Base-by-base conservation (phyloP, 2,888 invertebrate genomes). In the Flexamia atlantica region DNA sequence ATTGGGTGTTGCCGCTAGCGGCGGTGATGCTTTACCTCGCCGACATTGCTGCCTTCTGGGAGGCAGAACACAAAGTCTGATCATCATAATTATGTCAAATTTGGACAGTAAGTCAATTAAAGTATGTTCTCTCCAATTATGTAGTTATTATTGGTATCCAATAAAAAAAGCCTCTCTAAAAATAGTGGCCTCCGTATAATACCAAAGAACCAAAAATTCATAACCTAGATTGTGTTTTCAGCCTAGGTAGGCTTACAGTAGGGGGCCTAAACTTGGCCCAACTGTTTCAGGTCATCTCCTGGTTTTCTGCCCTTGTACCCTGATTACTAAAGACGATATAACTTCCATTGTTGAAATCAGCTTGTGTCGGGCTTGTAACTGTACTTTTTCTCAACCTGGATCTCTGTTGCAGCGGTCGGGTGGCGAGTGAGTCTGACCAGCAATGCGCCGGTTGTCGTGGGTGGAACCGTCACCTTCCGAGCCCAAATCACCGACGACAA, bases 361-460 rank as follows among this genome's bases (percentile, higher is more conserved):
- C n/a, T 17, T 46, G 17, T 3, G 12, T 46, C 7, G 17, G 7
- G 12, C 46, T 46, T 12, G 12, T 4, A 9, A 46, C 10, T 12
- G 36, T 7, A 36, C 36, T 4, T 36, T 4, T 36, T 36, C 5
- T 9, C 36, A 7, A 36, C 46, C n/a, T 46, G n/a, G n/a, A 46
- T 17, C 7, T 46, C 17, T 46, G 12, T 46, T 17, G 30, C 84
- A 81, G 83, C 64, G 3, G 12, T 79, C 40, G 74, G 57, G 7
- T 91, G 91, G 86, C 84, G 88, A 86, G 91, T 95, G 70, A 89
- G 90, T 83, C 89, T 96, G 85, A 90, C 90, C 14, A 92, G 92
- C 85, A 92, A 95, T 90, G 94, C 94, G 10, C 94, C 95, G 72
- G 93, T 94, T n/a, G 93, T 96, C 20, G 90, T 93, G 82, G 97